phyloP scores from a whole-genome alignment of 2,888 invertebrate genomes.

The Amphipyra tragopoginis region DNA sequence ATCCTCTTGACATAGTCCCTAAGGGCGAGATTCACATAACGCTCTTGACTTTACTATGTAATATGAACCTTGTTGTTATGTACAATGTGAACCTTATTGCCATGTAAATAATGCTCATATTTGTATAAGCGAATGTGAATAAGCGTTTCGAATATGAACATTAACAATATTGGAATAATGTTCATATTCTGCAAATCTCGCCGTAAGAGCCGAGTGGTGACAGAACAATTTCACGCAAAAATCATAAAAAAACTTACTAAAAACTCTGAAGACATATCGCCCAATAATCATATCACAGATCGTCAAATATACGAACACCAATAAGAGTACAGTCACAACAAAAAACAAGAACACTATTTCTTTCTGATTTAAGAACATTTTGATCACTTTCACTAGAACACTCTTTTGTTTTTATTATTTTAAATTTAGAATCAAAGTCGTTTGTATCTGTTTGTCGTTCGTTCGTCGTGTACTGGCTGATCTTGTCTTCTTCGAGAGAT shows the following conservation, averaged over 20 bases:
- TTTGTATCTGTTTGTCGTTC: constrained; percentile 25
- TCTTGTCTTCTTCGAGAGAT: constrained; percentile 24
- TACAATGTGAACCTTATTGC: too few species aligned
- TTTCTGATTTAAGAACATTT: constrained; percentile 75
- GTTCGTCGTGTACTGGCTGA: constrained; percentile 37
- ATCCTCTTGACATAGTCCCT: too few species aligned
- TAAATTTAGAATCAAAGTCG: constrained; percentile 20
- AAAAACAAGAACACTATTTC: constrained; percentile 75
- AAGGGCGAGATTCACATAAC: too few species aligned
- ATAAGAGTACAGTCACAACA: constrained; percentile 64
- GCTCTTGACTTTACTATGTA: too few species aligned
- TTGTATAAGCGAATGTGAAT: too few species aligned
- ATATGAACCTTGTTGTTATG: too few species aligned
- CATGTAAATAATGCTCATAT: too few species aligned
- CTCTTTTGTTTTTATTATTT: neutral
- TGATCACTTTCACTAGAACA: constrained; percentile 11
- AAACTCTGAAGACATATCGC: constrained; percentile 73
- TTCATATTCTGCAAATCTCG: too few species aligned
- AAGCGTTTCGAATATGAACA: too few species aligned
- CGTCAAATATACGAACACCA: constrained; percentile 77
- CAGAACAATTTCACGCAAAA: neutral
- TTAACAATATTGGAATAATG: too few species aligned
- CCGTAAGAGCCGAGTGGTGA: too few species aligned
- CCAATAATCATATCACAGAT: constrained; percentile 78
- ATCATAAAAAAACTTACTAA: constrained; percentile 72